These are phyloP conservation scores for Allolobophora icterica DNA, from an alignment of 2,888 invertebrate genomes.

Conservation along the genomic window DNA sequence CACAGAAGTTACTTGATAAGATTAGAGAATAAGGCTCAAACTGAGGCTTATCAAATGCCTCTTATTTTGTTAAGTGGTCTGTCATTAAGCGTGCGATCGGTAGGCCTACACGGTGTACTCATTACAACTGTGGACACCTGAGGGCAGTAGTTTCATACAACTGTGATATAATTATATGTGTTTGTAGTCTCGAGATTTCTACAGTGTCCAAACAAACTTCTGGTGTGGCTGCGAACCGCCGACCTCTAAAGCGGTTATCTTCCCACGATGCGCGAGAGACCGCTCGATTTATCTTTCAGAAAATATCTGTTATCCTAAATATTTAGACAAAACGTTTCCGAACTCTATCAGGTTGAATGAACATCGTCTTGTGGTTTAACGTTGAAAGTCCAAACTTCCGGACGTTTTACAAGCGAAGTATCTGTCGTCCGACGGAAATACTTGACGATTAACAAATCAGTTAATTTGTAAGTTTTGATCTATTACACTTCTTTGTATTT, in stretches of 20 bases:
- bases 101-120: too few relatives aligned
- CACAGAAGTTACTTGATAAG: too few relatives aligned
- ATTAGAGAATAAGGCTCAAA: too few relatives aligned
- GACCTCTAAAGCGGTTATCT: background rate
- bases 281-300: too few relatives aligned
- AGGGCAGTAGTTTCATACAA: too few relatives aligned
- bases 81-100: too few relatives aligned
- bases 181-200: too few relatives aligned
- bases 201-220: too few relatives aligned
- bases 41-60: too few relatives aligned
- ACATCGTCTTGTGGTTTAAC: background rate
- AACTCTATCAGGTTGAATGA: background rate
- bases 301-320: background rate
- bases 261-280: background rate
- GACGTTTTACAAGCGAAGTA: background rate
- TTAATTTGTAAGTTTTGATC: background rate
- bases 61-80: too few relatives aligned
- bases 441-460: background rate
- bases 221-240: background rate
- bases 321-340: background rate
- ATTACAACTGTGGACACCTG: too few relatives aligned
- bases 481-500: background rate
- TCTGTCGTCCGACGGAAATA: background rate
- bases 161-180: too few relatives aligned
- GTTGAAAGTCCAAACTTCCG: conserved; percentile 15